A percentile compares a stretch with the other conserved stretches of the same genome.
These are phyloP conservation scores for Torymus texanus DNA, from an alignment of 2,888 invertebrate species.

Conservation along the genomic window DNA sequence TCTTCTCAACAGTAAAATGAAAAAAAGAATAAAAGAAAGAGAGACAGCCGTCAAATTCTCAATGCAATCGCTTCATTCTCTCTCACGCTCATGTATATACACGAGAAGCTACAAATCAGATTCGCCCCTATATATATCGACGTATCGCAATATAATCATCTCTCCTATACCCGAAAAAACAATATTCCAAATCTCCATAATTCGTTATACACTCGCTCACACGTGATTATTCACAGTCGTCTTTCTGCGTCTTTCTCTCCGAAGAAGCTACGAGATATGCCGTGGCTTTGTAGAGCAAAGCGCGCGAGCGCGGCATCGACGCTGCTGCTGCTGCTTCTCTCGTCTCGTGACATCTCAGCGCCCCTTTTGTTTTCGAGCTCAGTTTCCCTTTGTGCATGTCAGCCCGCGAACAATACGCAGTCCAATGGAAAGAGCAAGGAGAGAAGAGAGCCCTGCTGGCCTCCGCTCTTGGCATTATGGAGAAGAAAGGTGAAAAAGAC, in stretches of 20 bases:
- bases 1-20: not conserved
- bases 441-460: not conserved
- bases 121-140: too few relatives aligned
- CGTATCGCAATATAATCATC: too few relatives aligned
- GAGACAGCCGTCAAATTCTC: constrained; percentile 24
- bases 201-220: too few relatives aligned
- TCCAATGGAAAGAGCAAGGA: not conserved
- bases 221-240: too few relatives aligned
- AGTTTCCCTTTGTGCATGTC: constrained; percentile 48
- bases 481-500: constrained; percentile 23
- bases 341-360: constrained; percentile 46
- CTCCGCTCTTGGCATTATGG: too few relatives aligned
- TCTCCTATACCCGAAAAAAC: too few relatives aligned
- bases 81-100: too few relatives aligned
- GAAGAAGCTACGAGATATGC: not conserved
- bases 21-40: not conserved
- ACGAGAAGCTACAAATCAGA: too few relatives aligned
- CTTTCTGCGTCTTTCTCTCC: not conserved
- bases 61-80: not conserved
- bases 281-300: constrained; percentile 11
- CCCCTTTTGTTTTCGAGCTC: constrained; percentile 50
- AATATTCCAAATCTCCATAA: too few relatives aligned
- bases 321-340: constrained; percentile 13
- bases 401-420: constrained; percentile 41
- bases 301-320: not conserved